A percentile compares a stretch with the other conserved stretches of the same genome.
phyloP scores from a whole-genome alignment of 1,140 invertebrate genomes.

The Leucophenga varia region DNA sequence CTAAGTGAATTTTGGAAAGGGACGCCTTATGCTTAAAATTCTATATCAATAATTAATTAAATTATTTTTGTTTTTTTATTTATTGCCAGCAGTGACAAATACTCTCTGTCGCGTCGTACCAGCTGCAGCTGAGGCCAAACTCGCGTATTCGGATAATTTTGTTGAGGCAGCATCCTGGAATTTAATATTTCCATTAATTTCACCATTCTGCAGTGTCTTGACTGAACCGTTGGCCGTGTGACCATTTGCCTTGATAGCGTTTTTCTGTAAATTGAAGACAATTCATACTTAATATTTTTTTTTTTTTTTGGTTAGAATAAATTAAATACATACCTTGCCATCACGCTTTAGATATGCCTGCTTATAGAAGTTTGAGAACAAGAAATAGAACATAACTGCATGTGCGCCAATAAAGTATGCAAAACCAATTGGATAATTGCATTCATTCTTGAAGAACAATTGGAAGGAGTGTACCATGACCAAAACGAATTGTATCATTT shows the following conservation, averaged over 20 bases:
- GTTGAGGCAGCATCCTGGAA: conserved; percentile 15
- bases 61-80: conserved; percentile 43
- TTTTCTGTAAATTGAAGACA: conserved; percentile 27
- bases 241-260: conserved; percentile 39
- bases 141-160: conserved; percentile 32
- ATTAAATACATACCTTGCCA: conserved; percentile 33
- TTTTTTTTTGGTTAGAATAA: background rate
- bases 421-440: conserved; percentile 77
- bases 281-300: background rate
- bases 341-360: conserved; percentile 63
- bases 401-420: conserved; percentile 73
- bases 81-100: conserved; percentile 36
- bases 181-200: conserved; percentile 20
- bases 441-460: conserved; percentile 77
- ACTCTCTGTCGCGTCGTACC: conserved; percentile 42
- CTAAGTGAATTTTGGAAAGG: too few relatives aligned
- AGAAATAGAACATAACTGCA: conserved; percentile 75
- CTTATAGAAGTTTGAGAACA: conserved; percentile 77
- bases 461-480: conserved; percentile 82
- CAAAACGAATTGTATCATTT: conserved; percentile 83
- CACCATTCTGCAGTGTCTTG: conserved; percentile 17
- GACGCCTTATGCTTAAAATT: too few relatives aligned
- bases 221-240: conserved; percentile 40
- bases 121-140: conserved; percentile 8
- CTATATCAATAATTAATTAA: too few relatives aligned